Base-by-base conservation (phyloP, 2,797 vertebrate species). In the Molothrus ater region DNA sequence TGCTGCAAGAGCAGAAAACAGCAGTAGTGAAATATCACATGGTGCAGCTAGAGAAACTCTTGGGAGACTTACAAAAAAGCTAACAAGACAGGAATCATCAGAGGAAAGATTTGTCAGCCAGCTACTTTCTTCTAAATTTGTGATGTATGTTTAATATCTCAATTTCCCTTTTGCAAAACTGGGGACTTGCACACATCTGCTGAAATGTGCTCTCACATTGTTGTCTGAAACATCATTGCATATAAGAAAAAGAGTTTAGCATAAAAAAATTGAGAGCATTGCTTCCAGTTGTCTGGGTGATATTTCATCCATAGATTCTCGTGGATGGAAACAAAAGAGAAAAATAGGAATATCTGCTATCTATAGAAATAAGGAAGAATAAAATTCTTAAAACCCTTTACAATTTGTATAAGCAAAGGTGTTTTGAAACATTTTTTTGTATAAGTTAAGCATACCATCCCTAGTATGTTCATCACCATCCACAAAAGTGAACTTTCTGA, bases 21-120 rank as follows among this genome's bases (percentile, higher is more conserved):
- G 91, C 85, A 95, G 81, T 94, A 91, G 94, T 94, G 93, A 96
- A 96, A 94, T 95, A 79, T 90, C 93, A 96, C 80, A 75, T 95
- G 93, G 80, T 95, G 72, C 60, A 95, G 80, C 92, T 75, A 74
- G 94, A 96, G 90, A 90, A 96, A 60, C 86, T 88, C 95, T 90
- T 92, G 86, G 61, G 96, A 97, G 88, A 91, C 64, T 94, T 73
- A 75, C 64, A 89, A 57, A 88, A 97, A 94, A 94, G 36, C 95
- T 90, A 97, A 90, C 80, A 90, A 64, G 93, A 86, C 74, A 89
- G 60, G 79, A 86, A 93, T 94, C 92, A 50, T 43, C 8, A 73
- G 90, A 93, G 65, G 78, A 74, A 87, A 92, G 84, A 66, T 87
- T 86, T 88, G 57, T 83, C 85, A 95, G 82, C 92, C 82, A 95